phyloP scores from a whole-genome alignment of 64 coral and sea anemone genomes.

The Stichodactyla helianthus region DNA sequence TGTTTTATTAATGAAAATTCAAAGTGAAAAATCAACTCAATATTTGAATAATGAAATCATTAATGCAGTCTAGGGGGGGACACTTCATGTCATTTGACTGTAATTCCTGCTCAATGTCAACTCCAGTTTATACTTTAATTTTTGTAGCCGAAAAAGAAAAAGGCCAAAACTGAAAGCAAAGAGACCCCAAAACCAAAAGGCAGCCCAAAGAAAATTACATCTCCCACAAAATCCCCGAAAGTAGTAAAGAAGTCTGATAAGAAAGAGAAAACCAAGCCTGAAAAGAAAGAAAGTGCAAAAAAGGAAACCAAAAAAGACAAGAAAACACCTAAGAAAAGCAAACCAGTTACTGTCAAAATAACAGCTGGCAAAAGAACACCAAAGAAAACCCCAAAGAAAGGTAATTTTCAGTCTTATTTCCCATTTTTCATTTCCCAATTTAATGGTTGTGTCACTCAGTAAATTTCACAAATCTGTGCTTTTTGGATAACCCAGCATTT shows the following conservation, averaged over 20 bases:
- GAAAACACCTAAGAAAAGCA: slow-evolving; percentile 40
- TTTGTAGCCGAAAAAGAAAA: slow-evolving; percentile 84
- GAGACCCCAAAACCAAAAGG: slow-evolving; percentile 32
- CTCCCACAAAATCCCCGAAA: slow-evolving; percentile 45
- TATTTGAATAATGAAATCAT: no score
- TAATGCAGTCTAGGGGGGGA: no score
- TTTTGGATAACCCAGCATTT: no score
- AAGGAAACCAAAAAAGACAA: slow-evolving; percentile 8
- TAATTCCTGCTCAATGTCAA: neutral
- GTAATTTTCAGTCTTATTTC: neutral
- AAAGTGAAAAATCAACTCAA: no score
- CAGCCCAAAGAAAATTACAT: slow-evolving; percentile 46
- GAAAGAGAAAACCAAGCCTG: slow-evolving; percentile 36
- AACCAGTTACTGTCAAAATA: slow-evolving; percentile 82
- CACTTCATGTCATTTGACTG: no score
- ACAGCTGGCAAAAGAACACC: slow-evolving; percentile 74
- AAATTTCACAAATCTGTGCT: no score
- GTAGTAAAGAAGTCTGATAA: slow-evolving; percentile 40
- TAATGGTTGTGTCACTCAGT: neutral
- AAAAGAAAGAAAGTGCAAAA: slow-evolving; percentile 43
- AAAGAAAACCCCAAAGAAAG: slow-evolving; percentile 88
- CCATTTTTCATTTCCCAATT: neutral
- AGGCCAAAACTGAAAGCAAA: slow-evolving; percentile 63
- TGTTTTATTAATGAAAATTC: no score
- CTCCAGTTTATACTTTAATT: neutral